A percentile compares a stretch with the other conserved stretches of the same genome.
Evolutionary conservation across 1,140 invertebrate genomes (phyloP).

Genomic region (Lepidurus arcticus): DNA sequence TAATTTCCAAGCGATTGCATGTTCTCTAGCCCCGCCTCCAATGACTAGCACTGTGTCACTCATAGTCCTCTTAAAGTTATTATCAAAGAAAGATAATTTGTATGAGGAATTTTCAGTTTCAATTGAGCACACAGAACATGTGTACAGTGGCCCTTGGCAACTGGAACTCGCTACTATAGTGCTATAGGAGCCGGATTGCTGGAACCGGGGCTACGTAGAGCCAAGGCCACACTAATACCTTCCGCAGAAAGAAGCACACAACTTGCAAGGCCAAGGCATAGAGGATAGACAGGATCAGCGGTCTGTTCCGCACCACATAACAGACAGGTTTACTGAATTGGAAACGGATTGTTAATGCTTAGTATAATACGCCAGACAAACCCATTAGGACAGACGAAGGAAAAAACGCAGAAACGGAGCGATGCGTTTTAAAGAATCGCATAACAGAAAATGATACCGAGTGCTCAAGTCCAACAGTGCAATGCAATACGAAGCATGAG

Average conservation of each 20-base stretch:
- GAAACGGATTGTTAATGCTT: not conserved
- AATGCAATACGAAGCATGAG: not conserved
- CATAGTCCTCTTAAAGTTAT: not conserved
- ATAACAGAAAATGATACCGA: not conserved
- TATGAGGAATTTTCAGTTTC: not conserved
- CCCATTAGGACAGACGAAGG: not conserved
- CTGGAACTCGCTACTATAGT: not conserved
- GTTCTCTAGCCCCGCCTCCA: not conserved
- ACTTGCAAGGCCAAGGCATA: not conserved
- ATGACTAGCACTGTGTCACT: not conserved
- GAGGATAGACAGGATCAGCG: not conserved
- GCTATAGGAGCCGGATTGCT: not conserved
- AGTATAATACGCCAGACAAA: not conserved
- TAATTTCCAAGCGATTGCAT: not conserved
- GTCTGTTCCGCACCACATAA: not conserved
- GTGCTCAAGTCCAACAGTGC: not conserved
- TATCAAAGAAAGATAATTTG: not conserved
- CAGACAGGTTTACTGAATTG: constrained; percentile 9
- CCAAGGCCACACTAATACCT: constrained; percentile 2
- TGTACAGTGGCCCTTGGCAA: not conserved
- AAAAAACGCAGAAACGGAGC: not conserved
- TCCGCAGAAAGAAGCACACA: not conserved
- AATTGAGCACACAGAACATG: not conserved
- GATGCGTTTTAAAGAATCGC: not conserved
- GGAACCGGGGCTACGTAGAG: not conserved